Evolutionary conservation across 1,140 invertebrate species (phyloP), one percentile per base, ranked within the genome.

Genomic region (Cherax quadricarinatus): DNA sequence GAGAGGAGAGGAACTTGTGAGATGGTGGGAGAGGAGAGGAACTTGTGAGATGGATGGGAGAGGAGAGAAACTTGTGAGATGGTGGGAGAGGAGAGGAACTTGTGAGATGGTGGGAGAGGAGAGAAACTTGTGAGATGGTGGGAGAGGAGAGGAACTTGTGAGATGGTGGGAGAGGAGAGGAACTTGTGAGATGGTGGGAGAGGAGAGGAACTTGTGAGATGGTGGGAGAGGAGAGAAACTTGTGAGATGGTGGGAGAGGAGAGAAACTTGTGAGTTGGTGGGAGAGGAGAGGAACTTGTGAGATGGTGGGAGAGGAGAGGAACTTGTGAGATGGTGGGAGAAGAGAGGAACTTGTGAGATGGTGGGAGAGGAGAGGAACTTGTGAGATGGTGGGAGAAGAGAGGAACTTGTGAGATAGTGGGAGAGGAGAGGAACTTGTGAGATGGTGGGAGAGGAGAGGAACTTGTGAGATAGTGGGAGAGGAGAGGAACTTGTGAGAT

Each of bases 11-110:
- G 41, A 49, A 24, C 24, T 49, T 24, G 53, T 24, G 82, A 12
- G 53, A 24, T 30, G n/a, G 82, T 84, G n/a, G 62, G 53, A 49
- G 30, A 49, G 53, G 81, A 53, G 57, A 75, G 85, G 24, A 79
- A 21, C 10, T 5, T 24, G 51, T 12, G 75, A 62, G 24, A 75
- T 41, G 24, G 78, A 66, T 9, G 78, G 51, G 79, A 62, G 9
- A 57, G 53, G 51, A 60, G 86, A 80, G 49, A 53, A 16, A 48
- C 41, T 73, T 48, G 1, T n/a, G 41, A 24, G 49, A n/a, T 51
- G 41, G 6, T 14, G 70, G 80, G n/a, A 24, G 75, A 41, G 49
- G 66, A n/a, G 49, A 70, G 14, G 48, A 73, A 79, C 3, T 7
- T 1, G n/a, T 21, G 49, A 80, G 51, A 62, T 49, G 84, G 18